Percentiles rank a stretch among this genome's conserved stretches.
Evolutionary conservation across 1,140 invertebrate species (phyloP).

Genomic region (Drosophila elegans): DNA sequence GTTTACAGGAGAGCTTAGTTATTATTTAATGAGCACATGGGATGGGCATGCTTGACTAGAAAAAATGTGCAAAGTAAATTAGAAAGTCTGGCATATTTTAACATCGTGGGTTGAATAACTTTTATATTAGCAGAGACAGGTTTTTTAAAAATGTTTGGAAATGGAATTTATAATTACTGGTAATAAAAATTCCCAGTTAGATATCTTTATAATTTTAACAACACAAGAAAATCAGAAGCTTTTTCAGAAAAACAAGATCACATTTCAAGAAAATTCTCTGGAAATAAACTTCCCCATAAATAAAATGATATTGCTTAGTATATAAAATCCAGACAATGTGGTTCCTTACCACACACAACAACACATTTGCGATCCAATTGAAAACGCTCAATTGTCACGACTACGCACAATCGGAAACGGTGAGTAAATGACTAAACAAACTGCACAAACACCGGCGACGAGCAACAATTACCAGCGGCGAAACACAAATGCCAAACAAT

Average conservation of each 20-base stretch:
- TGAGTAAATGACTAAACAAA: constrained; percentile 4
- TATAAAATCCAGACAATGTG: neutral
- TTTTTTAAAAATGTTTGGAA: too few relatives aligned
- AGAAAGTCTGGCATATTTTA: neutral
- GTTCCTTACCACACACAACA: constrained; percentile 2
- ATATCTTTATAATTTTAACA: too few relatives aligned
- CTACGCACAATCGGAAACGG: constrained; percentile 14
- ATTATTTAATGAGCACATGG: constrained; percentile 11
- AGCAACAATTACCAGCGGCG: constrained; percentile 20
- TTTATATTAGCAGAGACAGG: too few relatives aligned
- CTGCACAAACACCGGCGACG: constrained; percentile 6
- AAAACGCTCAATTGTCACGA: constrained; percentile 25
- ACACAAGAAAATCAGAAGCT: neutral
- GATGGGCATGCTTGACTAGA: neutral
- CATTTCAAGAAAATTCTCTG: neutral
- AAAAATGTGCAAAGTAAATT: neutral
- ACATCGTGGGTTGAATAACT: too few relatives aligned
- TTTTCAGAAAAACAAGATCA: neutral
- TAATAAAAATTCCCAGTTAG: too few relatives aligned
- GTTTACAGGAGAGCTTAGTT: neutral
- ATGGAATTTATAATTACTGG: too few relatives aligned
- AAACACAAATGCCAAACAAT: constrained; percentile 24
- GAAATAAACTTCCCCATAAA: neutral
- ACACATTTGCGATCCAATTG: constrained; percentile 15
- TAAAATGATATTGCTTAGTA: neutral